phyloP scores from a whole-genome alignment of 2,113 vertebrate species.

The Otocyon megalotis region DNA sequence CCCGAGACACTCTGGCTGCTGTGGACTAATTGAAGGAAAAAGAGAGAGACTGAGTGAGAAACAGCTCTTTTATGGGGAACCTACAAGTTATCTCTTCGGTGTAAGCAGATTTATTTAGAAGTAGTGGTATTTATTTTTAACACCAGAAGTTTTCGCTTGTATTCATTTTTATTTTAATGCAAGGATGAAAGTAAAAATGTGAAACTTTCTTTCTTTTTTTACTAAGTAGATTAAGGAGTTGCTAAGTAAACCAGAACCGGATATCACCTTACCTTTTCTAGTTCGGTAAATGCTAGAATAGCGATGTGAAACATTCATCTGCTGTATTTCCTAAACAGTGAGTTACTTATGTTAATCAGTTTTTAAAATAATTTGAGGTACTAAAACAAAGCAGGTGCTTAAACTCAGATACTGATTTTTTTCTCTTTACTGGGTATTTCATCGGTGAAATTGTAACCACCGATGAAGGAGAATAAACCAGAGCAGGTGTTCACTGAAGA shows the following conservation, averaged over 20 bases:
- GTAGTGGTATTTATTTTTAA: slow-evolving; percentile 46
- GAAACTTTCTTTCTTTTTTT: slow-evolving; percentile 39
- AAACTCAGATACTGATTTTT: slow-evolving; percentile 78
- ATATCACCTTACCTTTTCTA: background rate
- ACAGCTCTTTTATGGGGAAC: background rate
- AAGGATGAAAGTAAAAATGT: background rate
- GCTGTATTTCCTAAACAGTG: slow-evolving; percentile 49
- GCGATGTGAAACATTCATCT: slow-evolving; percentile 20
- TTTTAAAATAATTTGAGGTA: slow-evolving; percentile 74
- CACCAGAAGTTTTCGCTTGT: slow-evolving; percentile 32
- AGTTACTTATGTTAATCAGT: slow-evolving; percentile 66
- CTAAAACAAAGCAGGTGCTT: slow-evolving; percentile 65
- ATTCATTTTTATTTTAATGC: slow-evolving; percentile 12
- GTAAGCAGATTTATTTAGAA: slow-evolving; percentile 51
- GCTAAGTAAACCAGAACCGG: slow-evolving; percentile 2
- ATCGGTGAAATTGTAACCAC: slow-evolving; percentile 72
- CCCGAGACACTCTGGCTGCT: slow-evolving; percentile 22
- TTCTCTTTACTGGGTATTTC: slow-evolving; percentile 69
- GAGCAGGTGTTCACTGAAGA: slow-evolving; percentile 56
- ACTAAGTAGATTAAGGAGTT: slow-evolving; percentile 47
- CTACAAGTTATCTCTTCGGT: background rate
- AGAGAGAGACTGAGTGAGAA: slow-evolving; percentile 30
- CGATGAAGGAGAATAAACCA: slow-evolving; percentile 57
- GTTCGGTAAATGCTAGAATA: slow-evolving; percentile 4
- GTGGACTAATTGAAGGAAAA: slow-evolving; percentile 57